phyloP scores from a whole-genome alignment of 2,797 vertebrate genomes.

The Remorina albescens region DNA sequence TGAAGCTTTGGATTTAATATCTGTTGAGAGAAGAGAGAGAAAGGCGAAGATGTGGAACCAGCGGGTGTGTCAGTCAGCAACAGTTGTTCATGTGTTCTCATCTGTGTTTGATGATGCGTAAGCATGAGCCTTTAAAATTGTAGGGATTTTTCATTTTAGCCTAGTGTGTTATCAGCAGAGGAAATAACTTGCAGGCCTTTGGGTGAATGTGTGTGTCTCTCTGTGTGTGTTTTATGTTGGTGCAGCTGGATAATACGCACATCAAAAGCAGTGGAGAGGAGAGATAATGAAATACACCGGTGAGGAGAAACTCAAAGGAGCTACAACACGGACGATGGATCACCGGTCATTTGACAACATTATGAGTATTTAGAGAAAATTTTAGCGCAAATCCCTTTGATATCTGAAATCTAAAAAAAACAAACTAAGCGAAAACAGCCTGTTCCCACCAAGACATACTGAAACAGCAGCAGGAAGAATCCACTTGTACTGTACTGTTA shows the following conservation, averaged over 20 bases:
- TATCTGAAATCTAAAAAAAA: not conserved
- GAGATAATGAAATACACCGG: slow-evolving; percentile 23
- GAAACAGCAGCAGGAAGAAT: not conserved
- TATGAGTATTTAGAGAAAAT: slow-evolving; percentile 7
- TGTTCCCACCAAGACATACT: not conserved
- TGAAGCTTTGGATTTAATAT: too few relatives aligned
- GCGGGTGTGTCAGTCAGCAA: slow-evolving; percentile 2
- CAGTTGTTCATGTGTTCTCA: slow-evolving; percentile 17
- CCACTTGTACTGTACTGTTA: not conserved
- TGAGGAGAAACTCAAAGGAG: slow-evolving; percentile 8
- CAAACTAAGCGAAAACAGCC: not conserved
- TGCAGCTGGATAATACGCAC: slow-evolving; percentile 25
- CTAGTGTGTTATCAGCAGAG: slow-evolving; percentile 23
- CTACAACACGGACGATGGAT: not conserved
- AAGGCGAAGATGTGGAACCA: not conserved
- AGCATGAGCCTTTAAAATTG: not conserved
- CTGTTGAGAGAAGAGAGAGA: too few relatives aligned
- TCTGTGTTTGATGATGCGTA: slow-evolving; percentile 10
- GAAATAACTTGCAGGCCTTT: slow-evolving; percentile 12
- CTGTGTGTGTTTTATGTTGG: not conserved
- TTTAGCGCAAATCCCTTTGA: slow-evolving; percentile 9
- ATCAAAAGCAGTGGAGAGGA: slow-evolving; percentile 43
- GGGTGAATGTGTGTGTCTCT: not conserved
- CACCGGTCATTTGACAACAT: slow-evolving; percentile 28
- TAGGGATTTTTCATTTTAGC: slow-evolving; percentile 35